Conservation (phyloP, 2,888 invertebrate genomes). For the Melikaiella ostensackeni region DNA sequence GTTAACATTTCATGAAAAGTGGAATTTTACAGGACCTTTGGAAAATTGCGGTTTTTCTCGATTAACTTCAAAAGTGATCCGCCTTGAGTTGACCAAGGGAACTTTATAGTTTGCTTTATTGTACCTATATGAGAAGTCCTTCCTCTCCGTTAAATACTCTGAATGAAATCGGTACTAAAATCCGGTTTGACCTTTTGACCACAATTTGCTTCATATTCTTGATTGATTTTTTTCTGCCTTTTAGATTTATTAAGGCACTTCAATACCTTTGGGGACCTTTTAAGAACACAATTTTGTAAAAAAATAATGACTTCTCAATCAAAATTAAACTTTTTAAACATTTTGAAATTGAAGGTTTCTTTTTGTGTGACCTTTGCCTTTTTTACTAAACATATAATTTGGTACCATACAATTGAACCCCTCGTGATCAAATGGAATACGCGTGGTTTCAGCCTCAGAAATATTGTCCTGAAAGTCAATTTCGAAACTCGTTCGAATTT, state of each 20-base stretch:
- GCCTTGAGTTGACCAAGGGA: not conserved
- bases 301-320: too few species aligned
- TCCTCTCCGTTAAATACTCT: not conserved
- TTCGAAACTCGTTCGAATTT: too few species aligned
- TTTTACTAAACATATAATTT: too few species aligned
- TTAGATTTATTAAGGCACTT: not conserved
- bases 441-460: too few species aligned
- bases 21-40: slow-evolving; percentile 3
- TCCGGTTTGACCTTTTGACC: not conserved
- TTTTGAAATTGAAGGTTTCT: too few species aligned
- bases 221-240: not conserved
- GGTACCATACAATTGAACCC: too few species aligned
- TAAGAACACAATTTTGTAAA: not conserved
- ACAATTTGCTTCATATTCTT: not conserved
- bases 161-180: not conserved
- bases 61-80: not conserved
- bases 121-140: not conserved
- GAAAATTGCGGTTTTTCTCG: slow-evolving; percentile 18
- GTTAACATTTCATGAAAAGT: slow-evolving; percentile 28
- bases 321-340: too few species aligned
- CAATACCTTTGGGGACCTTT: not conserved
- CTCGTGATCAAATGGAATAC: too few species aligned
- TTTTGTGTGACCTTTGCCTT: too few species aligned
- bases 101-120: not conserved
- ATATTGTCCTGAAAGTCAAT: too few species aligned